Conservation (phyloP, 2,888 invertebrate species). For the Pseudococcus jackbeardsleyi region DNA sequence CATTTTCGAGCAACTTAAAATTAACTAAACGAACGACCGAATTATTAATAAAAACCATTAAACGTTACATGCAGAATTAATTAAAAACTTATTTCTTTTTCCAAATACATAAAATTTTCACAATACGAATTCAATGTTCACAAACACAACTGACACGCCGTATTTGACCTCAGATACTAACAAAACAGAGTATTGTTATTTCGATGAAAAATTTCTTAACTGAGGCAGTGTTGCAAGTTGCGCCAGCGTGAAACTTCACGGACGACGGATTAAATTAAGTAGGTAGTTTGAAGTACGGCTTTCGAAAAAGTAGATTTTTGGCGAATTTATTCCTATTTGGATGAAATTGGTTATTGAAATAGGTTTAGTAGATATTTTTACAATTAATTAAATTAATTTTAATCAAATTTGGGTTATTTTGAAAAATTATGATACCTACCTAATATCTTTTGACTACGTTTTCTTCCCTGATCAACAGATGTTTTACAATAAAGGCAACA, state of each 20-base stretch:
- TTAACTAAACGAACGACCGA: background rate
- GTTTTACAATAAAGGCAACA: background rate
- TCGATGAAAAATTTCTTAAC: conserved; percentile 26
- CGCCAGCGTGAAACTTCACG: background rate
- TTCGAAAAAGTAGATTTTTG: background rate
- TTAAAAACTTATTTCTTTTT: background rate
- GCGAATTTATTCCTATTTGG: background rate
- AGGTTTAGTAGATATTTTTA: background rate
- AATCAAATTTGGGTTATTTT: background rate
- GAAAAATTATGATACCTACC: background rate
- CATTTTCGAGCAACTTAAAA: conserved; percentile 36
- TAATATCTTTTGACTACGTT: background rate
- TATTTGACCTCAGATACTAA: conserved; percentile 41
- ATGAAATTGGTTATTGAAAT: background rate
- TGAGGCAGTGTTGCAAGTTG: background rate
- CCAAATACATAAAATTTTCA: conserved; percentile 29
- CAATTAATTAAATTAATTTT: background rate
- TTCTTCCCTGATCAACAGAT: conserved; percentile 6
- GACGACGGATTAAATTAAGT: background rate
- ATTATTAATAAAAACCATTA: conserved; percentile 34
- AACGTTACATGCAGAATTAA: conserved; percentile 46
- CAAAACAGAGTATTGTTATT: conserved; percentile 49
- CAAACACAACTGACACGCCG: conserved; percentile 49
- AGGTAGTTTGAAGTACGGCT: background rate
- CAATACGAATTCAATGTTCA: background rate